Percentiles rank a stretch among this genome's conserved stretches.
Evolutionary conservation across 2,113 vertebrate genomes (phyloP).

Genomic region (Axis porcinus): DNA sequence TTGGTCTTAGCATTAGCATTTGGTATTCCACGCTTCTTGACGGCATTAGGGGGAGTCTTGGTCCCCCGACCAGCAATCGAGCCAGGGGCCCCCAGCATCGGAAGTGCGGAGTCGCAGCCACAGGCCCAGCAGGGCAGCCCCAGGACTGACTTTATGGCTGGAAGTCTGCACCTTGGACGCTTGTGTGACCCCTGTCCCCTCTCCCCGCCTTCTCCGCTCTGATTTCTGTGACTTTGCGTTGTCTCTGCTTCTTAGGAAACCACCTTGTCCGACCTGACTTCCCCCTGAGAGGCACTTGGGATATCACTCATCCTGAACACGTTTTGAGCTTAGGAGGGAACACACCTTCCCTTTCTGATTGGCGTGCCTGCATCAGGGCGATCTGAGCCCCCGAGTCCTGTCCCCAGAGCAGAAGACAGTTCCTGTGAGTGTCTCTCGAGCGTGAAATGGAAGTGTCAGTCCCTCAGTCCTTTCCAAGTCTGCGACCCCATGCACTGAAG

Average conservation of each 20-base stretch:
- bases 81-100: background rate
- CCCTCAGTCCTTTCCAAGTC: background rate
- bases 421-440: rapidly evolving
- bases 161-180: too few species aligned
- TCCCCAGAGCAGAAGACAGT: rapidly evolving
- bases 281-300: rapidly evolving
- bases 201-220: background rate
- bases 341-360: rapidly evolving
- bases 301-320: rapidly evolving
- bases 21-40: background rate
- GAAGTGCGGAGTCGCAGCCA: background rate
- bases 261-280: too few species aligned
- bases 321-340: background rate
- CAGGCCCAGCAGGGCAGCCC: background rate
- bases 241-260: background rate
- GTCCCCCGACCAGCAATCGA: background rate
- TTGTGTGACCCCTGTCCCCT: rapidly evolving
- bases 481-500: background rate
- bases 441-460: rapidly evolving
- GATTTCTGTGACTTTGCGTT: background rate
- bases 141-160: rapidly evolving
- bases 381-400: background rate
- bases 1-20: background rate
- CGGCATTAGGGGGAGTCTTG: background rate
- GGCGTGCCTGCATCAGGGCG: rapidly evolving